Evolutionary conservation across 2,888 invertebrate genomes (phyloP).

Genomic region (Ditylenchus weischeri): DNA sequence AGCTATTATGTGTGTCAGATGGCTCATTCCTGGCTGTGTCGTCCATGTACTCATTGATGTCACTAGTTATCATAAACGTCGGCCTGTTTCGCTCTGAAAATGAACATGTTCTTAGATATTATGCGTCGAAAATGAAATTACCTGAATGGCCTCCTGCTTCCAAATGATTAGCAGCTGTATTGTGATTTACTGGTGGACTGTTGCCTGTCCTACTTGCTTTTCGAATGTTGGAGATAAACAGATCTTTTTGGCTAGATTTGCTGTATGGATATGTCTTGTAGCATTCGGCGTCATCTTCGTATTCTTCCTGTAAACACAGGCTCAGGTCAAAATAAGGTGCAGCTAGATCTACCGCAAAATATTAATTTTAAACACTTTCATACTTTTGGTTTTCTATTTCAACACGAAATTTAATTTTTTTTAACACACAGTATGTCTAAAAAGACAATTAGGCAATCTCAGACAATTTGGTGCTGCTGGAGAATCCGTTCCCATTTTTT

Average conservation of each 20-base stretch:
- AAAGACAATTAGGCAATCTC: too few species aligned
- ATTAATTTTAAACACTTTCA: background rate
- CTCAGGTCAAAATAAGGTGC: too few species aligned
- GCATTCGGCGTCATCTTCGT: constrained; percentile 17
- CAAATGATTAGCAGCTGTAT: background rate
- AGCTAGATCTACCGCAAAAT: too few species aligned
- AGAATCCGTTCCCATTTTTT: too few species aligned
- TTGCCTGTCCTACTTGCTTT: constrained; percentile 15
- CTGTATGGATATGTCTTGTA: constrained; percentile 31
- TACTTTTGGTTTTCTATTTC: too few species aligned
- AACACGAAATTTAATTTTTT: too few species aligned
- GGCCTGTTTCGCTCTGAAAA: background rate
- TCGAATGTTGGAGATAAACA: constrained; percentile 15
- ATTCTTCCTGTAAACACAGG: constrained; percentile 5
- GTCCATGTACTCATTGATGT: background rate
- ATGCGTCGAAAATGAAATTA: background rate
- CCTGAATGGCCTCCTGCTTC: background rate
- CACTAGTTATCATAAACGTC: constrained; percentile 18
- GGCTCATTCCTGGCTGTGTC: background rate
- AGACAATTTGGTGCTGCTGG: too few species aligned
- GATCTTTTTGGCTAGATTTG: constrained; percentile 26
- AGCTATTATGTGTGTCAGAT: background rate
- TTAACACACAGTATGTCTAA: too few species aligned
- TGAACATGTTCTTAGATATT: too few species aligned
- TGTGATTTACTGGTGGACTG: background rate